Conservation (phyloP, 2,888 invertebrate species). For the Euzophera pinguis region DNA sequence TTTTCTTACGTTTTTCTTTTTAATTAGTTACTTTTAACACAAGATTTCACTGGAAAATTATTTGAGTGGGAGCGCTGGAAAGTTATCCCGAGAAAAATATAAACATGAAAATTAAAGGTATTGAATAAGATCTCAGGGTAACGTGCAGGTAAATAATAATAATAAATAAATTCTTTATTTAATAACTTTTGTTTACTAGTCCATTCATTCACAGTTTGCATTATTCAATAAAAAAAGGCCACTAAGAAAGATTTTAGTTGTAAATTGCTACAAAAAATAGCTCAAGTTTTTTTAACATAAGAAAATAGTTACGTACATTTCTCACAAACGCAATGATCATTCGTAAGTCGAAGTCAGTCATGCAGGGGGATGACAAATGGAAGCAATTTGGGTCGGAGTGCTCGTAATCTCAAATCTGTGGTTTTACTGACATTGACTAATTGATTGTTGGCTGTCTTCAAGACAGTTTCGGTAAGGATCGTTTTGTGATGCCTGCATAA, state of each 20-base stretch:
- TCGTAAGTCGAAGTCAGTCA: neutral
- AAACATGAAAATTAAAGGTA: too few relatives aligned
- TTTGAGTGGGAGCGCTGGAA: too few relatives aligned
- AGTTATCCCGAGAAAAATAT: neutral
- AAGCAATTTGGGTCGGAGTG: neutral
- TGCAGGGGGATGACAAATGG: conserved; percentile 3
- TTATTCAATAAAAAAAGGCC: too few relatives aligned
- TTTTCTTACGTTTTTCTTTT: too few relatives aligned
- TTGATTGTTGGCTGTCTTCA: neutral
- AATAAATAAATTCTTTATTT: too few relatives aligned
- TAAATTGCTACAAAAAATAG: neutral
- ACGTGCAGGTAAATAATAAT: too few relatives aligned
- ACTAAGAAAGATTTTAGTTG: neutral
- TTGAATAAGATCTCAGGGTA: too few relatives aligned
- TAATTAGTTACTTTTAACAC: too few relatives aligned
- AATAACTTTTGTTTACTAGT: too few relatives aligned
- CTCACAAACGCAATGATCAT: neutral
- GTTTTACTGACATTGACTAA: conserved; percentile 4
- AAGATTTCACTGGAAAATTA: too few relatives aligned
- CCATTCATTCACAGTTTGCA: too few relatives aligned
- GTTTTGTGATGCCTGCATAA: neutral
- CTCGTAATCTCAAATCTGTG: conserved; percentile 1
- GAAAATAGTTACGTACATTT: neutral
- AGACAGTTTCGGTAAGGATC: neutral
- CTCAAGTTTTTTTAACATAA: neutral